Percentiles rank a stretch among this genome's conserved stretches.
These are phyloP conservation scores for Drosophila azteca DNA, from an alignment of 1,140 invertebrate genomes.

Conservation along the genomic window DNA sequence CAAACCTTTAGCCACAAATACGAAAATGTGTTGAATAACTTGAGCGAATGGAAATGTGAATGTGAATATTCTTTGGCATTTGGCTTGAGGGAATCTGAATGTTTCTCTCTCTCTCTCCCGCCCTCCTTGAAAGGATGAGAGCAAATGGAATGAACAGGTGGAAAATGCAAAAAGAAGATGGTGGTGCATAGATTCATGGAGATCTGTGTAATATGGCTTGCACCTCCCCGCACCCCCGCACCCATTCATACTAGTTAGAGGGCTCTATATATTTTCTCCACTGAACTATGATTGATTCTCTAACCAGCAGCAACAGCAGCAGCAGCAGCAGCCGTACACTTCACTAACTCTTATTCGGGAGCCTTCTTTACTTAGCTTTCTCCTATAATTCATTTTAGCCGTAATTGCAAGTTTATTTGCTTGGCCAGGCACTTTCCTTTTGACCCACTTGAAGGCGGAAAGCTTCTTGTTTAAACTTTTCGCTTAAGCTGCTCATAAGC, in stretches of 20 bases:
- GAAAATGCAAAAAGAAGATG: no score
- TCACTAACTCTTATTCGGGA: not conserved
- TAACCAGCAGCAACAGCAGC: no score
- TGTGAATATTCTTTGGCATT: conserved; percentile 1
- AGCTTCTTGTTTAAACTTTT: conserved; percentile 28
- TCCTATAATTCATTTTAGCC: not conserved
- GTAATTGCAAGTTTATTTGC: conserved; percentile 13
- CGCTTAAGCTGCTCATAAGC: conserved; percentile 22
- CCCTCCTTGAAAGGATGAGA: no score
- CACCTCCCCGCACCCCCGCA: no score
- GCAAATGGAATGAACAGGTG: no score
- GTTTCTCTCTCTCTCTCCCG: no score
- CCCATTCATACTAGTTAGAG: no score
- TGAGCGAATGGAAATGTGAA: not conserved
- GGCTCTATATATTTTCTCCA: no score
- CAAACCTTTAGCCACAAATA: conserved; percentile 10
- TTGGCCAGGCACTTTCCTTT: conserved; percentile 10
- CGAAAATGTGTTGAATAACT: conserved; percentile 22
- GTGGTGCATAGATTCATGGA: no score
- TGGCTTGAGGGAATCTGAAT: no score
- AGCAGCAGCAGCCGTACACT: not conserved
- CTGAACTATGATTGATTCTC: no score
- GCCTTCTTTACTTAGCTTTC: not conserved
- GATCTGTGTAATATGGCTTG: no score
- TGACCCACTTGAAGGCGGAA: conserved; percentile 12